Evolutionary conservation across 2,888 invertebrate genomes (phyloP), one percentile per base, ranked within the genome.

Genomic region (Himalopsyche japonica): DNA sequence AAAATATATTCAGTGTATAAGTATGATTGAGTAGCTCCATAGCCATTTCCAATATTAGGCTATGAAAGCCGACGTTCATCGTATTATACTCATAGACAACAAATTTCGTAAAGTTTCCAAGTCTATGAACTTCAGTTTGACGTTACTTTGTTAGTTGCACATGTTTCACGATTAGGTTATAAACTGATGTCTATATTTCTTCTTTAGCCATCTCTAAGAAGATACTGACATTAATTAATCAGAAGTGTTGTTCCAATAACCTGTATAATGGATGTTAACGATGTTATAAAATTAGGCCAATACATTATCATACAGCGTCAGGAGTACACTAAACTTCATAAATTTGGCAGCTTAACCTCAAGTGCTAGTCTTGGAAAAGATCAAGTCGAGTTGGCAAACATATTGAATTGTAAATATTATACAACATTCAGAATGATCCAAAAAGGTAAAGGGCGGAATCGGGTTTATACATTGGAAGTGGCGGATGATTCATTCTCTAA

Each of bases 261-360:
- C 27, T 27, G 10, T 30, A 70, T 15, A 8, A 70, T 70, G 70
- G 70, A 70, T 27, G 30, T 27, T 12, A 27, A 70, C 20, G 84
- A 84, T 32, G 43, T 79, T n/a, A 94, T 96, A 84, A 93, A 93
- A 89, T 88, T 94, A 15, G 96, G 96, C 8, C 94, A 95, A 88
- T 95, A 95, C 89, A 93, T 97, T 80, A 92, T 97, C 82, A 94
- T 97, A 76, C 95, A 97, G 89, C 94, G 96, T 85, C 95, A 96
- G 87, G 95, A 94, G 88, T 97, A 94, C 89, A 95, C 94, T 85
- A 97, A 97, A 90, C 89, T 97, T 27, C 95, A 95, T 87, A 96
- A 96, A 90, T 93, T 96, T 84, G 93, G 94, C 86, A 94, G 94
- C 87, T 88, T 93, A 7, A 94, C 94, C 87, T 93, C 95, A 0